Evolutionary conservation across 1,140 invertebrate genomes (phyloP).

Genomic region (Andrena cerasifolii): DNA sequence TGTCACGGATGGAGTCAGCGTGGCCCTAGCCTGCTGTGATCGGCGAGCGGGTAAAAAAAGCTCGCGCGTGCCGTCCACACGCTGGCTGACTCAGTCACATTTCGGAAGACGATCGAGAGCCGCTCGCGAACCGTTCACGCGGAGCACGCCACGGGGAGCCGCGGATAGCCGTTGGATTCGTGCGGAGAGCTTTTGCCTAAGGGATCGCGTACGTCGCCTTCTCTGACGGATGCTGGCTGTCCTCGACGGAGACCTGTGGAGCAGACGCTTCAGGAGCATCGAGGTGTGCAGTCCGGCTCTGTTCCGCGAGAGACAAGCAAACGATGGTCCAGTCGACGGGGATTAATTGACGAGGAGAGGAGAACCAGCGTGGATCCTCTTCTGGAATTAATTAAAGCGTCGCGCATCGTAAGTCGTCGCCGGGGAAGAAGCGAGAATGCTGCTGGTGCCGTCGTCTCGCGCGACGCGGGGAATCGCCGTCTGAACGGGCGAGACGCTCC

Average conservation of each 20-base stretch:
- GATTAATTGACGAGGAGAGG: neutral
- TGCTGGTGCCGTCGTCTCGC: neutral
- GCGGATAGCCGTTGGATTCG: too few species aligned
- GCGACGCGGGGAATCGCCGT: neutral
- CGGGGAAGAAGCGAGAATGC: slow-evolving; percentile 12
- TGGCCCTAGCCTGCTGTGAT: slow-evolving; percentile 21
- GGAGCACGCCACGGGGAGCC: neutral
- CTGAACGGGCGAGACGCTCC: neutral
- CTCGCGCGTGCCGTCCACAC: slow-evolving; percentile 39
- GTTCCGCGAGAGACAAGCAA: neutral
- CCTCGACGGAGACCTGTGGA: too few species aligned
- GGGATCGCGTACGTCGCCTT: neutral
- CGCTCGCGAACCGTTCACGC: neutral
- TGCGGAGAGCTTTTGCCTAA: neutral
- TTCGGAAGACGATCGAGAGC: neutral
- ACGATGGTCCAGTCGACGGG: neutral
- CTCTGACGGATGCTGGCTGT: too few species aligned
- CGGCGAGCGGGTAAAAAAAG: slow-evolving; percentile 39
- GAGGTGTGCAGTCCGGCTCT: neutral
- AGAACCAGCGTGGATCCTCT: neutral
- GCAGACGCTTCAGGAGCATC: too few species aligned
- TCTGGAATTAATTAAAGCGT: slow-evolving; percentile 23
- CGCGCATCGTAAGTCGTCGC: slow-evolving; percentile 27
- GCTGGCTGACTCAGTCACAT: neutral
- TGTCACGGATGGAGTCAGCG: slow-evolving; percentile 42